Conservation (phyloP, 1,140 invertebrate genomes). For the Colletes gigas region DNA sequence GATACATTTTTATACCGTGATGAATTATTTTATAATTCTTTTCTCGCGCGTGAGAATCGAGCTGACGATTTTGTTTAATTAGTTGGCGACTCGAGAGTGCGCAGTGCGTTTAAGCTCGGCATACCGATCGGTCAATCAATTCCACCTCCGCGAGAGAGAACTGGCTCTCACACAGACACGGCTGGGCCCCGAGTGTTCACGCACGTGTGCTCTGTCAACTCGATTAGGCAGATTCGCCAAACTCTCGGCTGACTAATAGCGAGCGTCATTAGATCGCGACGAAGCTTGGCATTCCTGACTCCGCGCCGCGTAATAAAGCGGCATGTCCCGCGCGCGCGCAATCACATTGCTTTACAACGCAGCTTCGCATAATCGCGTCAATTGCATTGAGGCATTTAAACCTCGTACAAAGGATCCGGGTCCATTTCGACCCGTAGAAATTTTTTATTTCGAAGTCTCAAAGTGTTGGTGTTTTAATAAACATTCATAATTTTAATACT, state of each 20-base stretch:
- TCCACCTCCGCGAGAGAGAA: constrained; percentile 20
- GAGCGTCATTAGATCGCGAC: constrained; percentile 49
- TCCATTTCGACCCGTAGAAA: too few relatives aligned
- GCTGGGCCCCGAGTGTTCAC: not conserved
- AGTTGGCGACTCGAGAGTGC: constrained; percentile 15
- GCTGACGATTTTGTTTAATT: not conserved
- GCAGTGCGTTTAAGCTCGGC: constrained; percentile 44
- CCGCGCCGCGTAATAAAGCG: constrained; percentile 35
- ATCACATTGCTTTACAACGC: not conserved
- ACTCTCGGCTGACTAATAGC: constrained; percentile 45
- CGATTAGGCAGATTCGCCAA: constrained; percentile 50
- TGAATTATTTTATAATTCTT: too few relatives aligned
- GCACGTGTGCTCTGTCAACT: constrained; percentile 46
- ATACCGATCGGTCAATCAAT: constrained; percentile 65
- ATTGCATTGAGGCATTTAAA: constrained; percentile 42
- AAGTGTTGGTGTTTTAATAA: too few relatives aligned
- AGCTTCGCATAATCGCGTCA: not conserved
- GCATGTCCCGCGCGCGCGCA: constrained; percentile 2
- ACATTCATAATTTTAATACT: too few relatives aligned
- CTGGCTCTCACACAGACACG: not conserved
- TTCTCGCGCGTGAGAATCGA: not conserved
- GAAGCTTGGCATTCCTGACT: constrained; percentile 44
- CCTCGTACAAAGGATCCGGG: not conserved
- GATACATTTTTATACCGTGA: too few relatives aligned
- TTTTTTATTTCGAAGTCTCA: too few relatives aligned